A percentile compares a stretch with the other conserved stretches of the same genome.
Conservation (phyloP, 2,797 vertebrate genomes). For the Ceyx erithaca region DNA sequence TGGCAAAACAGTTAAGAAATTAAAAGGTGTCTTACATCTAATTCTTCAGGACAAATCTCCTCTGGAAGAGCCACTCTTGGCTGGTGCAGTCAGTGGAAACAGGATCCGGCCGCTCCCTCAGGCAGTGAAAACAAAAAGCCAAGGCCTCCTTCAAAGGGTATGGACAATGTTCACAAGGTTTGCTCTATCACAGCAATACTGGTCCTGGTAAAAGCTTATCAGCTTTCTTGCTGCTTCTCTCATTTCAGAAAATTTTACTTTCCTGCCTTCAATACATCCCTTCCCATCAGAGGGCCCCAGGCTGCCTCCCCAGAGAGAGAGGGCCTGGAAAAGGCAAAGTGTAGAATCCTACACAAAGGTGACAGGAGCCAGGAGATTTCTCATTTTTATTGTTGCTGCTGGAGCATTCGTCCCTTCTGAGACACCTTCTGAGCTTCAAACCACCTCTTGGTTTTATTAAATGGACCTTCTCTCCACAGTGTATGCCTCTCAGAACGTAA, state of each 20-base stretch:
- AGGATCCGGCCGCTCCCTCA: neutral
- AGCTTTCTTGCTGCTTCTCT: neutral
- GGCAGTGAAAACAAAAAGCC: neutral
- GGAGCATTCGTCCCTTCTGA: neutral
- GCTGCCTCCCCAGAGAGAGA: too few relatives aligned
- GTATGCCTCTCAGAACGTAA: neutral
- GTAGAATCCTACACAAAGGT: rapidly evolving
- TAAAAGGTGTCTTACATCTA: neutral
- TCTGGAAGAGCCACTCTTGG: neutral
- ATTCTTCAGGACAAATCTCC: neutral
- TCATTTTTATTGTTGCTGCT: neutral
- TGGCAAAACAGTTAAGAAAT: neutral
- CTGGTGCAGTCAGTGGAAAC: neutral
- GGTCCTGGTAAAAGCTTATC: neutral
- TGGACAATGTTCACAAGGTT: too few relatives aligned
- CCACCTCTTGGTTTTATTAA: neutral
- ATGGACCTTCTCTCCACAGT: neutral
- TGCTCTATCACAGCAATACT: neutral
- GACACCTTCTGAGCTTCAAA: neutral
- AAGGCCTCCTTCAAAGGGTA: neutral
- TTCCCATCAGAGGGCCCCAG: too few relatives aligned
- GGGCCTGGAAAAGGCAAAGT: neutral
- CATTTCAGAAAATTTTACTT: neutral
- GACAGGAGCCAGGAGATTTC: neutral
- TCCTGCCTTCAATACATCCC: neutral